Base-by-base conservation (phyloP, 35 echinoderm and acorn worm genomes). In the Holothuria glaberrima region DNA sequence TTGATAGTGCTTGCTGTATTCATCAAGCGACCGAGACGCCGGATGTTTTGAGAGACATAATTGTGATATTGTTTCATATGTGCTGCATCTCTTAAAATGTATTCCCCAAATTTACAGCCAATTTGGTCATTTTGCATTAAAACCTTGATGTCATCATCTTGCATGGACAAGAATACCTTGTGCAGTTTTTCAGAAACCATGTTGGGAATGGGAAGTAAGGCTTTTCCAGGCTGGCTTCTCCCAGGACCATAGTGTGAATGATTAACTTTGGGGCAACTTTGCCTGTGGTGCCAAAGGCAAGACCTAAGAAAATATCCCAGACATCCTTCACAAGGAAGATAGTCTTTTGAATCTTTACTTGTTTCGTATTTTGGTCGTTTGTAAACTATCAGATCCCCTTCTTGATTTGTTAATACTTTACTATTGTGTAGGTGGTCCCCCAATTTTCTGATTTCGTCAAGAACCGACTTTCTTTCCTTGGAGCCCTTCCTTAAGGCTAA, bases 151-250 rank as follows among this genome's bases (percentile, higher is more conserved):
- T 80, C 41, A 36, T 80, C 75, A 46, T 48, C n/a, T 46, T 45
- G 30, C 75, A 80, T 80, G 75, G 38, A 46, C 29, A 50, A 17
- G 50, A 80, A 57, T 5, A 80, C 75, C 20, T 80, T 80, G 36
- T 80, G 36, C 36, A 80, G 19, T n/a, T 80, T 44, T 50, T 50
- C 38, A 24, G 75, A 80, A 44, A 80, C 68, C 12, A 4, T 3
- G 26, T n/a, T 30, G 12, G 68, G 68, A 71, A 71, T 30, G 5
- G 68, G 68, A 30, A 71, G 68, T 25, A 71, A 32, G 32, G 68
- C 68, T 71, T 71, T 71, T 32, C 68, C 26, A 12, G 68, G 68
- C 68, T 71, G 68, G 12, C 68, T 32, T 30, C 29, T 25, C 68
- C 32, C 25, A 27, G 68, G 68, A 30, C 32, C 32, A 14, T 30